Evolutionary conservation across 2,888 invertebrate species (phyloP).

Genomic region (Drosophila nr. perissopoda): DNA sequence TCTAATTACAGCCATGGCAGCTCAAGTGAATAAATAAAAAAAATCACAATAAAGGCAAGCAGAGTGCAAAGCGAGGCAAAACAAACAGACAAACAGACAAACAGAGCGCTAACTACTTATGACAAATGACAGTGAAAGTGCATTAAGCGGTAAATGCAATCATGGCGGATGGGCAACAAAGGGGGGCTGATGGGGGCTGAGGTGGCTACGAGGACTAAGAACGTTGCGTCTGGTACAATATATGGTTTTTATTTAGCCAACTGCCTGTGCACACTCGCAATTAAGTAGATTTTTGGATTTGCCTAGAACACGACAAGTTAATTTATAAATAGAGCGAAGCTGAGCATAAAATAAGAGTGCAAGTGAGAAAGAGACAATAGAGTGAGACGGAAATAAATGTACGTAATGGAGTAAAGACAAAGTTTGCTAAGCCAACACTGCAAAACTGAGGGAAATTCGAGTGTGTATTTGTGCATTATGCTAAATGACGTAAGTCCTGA

Average conservation of each 20-base stretch:
- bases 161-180: constrained; percentile 10
- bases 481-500: background rate
- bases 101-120: constrained; percentile 68
- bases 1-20: constrained; percentile 63
- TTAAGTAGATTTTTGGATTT: constrained; percentile 67
- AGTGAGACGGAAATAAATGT: background rate
- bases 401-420: background rate
- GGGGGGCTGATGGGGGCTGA: background rate
- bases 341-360: constrained; percentile 19
- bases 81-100: constrained; percentile 29
- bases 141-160: constrained; percentile 58
- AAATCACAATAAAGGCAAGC: constrained; percentile 28
- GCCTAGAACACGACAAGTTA: constrained; percentile 67
- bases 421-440: constrained; percentile 1
- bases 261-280: constrained; percentile 36
- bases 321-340: constrained; percentile 52
- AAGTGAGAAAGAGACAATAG: background rate
- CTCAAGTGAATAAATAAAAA: constrained; percentile 64
- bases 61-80: constrained; percentile 21
- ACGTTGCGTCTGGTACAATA: constrained; percentile 40
- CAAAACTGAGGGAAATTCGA: background rate
- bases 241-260: constrained; percentile 32
- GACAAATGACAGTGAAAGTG: constrained; percentile 74
- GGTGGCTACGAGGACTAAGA: constrained; percentile 1
- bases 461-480: background rate